Conservation (phyloP, 2,797 vertebrate species). For the Spinus pinus region DNA sequence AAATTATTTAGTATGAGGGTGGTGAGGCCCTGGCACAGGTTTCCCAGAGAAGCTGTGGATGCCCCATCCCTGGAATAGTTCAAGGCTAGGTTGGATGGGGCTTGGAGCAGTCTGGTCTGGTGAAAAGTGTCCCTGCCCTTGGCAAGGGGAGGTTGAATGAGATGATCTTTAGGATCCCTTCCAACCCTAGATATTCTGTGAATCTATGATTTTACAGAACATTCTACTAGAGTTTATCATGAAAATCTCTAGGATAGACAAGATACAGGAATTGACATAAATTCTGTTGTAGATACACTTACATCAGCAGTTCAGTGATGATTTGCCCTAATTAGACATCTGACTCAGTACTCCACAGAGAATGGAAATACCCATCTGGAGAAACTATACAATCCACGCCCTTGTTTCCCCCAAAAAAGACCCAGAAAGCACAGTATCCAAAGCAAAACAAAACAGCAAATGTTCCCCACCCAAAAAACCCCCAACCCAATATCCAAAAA, state of each 20-base stretch:
- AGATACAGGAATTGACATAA: not conserved
- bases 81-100: not conserved
- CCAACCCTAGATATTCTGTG: not conserved
- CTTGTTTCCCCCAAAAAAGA: accelerated
- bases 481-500: not conserved
- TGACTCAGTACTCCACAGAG: not conserved
- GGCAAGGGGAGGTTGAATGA: accelerated
- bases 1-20: not conserved
- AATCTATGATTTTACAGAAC: not conserved
- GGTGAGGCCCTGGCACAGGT: not conserved
- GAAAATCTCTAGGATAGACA: not conserved
- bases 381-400: accelerated
- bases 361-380: not conserved
- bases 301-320: not conserved
- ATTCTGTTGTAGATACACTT: not conserved
- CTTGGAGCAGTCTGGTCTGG: not conserved
- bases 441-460: not conserved
- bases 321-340: not conserved
- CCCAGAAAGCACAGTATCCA: not conserved
- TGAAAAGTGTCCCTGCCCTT: not conserved
- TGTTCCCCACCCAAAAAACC: accelerated
- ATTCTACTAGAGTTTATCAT: not conserved
- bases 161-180: not conserved
- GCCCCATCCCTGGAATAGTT: not conserved
- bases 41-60: not conserved